These are phyloP conservation scores for Onychostruthus taczanowskii DNA, from an alignment of 2,113 vertebrate species.

Conservation along the genomic window DNA sequence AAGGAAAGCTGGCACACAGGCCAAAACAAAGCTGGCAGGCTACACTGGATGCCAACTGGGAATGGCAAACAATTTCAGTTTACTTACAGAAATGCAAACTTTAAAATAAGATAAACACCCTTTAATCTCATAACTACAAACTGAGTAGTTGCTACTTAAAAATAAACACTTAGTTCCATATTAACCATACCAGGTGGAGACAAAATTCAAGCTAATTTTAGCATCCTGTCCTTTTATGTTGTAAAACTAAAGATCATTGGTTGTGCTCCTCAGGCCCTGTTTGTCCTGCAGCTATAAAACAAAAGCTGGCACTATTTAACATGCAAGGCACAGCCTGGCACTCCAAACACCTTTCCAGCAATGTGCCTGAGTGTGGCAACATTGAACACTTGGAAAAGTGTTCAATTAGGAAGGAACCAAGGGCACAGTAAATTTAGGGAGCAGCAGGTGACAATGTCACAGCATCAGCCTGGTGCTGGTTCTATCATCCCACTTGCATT, in stretches of 20 bases:
- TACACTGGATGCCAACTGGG: neutral
- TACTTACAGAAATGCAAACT: neutral
- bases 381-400: neutral
- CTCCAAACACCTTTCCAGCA: neutral
- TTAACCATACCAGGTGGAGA: neutral
- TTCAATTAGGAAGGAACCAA: neutral
- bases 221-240: neutral
- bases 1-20: neutral
- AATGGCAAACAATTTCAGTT: neutral
- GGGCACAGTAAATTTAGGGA: neutral
- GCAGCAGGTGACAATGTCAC: neutral
- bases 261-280: neutral
- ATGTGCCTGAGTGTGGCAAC: neutral
- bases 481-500: neutral
- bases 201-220: neutral
- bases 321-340: slow-evolving; percentile 35
- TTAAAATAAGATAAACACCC: neutral
- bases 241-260: neutral
- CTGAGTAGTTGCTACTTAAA: neutral
- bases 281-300: slow-evolving; percentile 34
- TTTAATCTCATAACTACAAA: neutral
- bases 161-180: neutral
- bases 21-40: neutral
- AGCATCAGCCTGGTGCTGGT: neutral
- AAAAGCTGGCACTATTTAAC: slow-evolving; percentile 20